These are phyloP conservation scores for rabbit (Oryctolagus cuniculus) DNA, from an alignment of 2,113 vertebrate genomes.

Conservation along the genomic window mOryCun1.1 NC_091447.1:48513001-48513500, in stretches of 20 bases:
- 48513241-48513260: background rate
- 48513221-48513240: too few species aligned
- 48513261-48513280: background rate
- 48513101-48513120: background rate
- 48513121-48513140: too few species aligned
- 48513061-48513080: background rate
- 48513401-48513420: constrained; percentile 31
- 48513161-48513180: too few species aligned
- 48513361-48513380: background rate
- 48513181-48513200: too few species aligned
- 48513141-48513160: too few species aligned
- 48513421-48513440: background rate
- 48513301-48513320: background rate
- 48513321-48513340: background rate
- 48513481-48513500: background rate
- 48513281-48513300: background rate
- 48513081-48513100: background rate
- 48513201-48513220: too few species aligned
- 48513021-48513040: background rate
- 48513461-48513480: background rate
- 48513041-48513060: background rate
- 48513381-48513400: background rate
- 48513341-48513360: background rate
- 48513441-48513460: constrained; percentile 10
- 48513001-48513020: background rate